These are phyloP conservation scores for Pangasianodon hypophthalmus DNA, from an alignment of 2,113 vertebrate species.

Conservation along the genomic window DNA sequence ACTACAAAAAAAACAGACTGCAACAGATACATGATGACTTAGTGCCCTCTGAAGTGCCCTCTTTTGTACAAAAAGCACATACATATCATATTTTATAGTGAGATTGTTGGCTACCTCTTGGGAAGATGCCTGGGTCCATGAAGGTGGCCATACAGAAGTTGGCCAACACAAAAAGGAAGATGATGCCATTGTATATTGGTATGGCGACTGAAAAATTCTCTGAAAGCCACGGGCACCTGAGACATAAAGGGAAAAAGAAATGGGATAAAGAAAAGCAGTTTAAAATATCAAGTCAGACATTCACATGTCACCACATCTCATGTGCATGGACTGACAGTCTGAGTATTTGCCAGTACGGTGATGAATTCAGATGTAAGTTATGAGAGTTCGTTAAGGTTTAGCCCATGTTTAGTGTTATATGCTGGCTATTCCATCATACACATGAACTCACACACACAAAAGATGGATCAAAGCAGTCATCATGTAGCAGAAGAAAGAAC, in stretches of 20 bases:
- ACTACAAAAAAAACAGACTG: not conserved
- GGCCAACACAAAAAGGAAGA: slow-evolving; percentile 95
- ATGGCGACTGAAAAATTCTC: slow-evolving; percentile 86
- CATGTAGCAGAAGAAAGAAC: no score
- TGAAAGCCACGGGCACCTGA: slow-evolving; percentile 92
- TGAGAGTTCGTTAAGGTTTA: not conserved
- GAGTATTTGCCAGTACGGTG: no score
- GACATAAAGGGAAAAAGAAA: not conserved
- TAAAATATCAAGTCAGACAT: not conserved
- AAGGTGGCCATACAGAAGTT: slow-evolving; percentile 99
- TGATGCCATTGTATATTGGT: slow-evolving; percentile 90
- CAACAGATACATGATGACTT: not conserved
- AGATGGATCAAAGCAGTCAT: not conserved
- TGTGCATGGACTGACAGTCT: not conserved
- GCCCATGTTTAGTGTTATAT: not conserved
- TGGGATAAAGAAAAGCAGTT: not conserved
- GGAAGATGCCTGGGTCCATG: slow-evolving; percentile 98
- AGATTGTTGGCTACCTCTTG: slow-evolving; percentile 80
- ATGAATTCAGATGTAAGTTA: not conserved
- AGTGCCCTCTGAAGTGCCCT: not conserved
- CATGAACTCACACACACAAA: not conserved
- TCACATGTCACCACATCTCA: no score
- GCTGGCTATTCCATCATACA: not conserved
- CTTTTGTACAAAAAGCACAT: not conserved
- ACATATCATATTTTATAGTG: not conserved